Conservation (phyloP, 2,797 vertebrate genomes). For the Petrocephalus sullivani region DNA sequence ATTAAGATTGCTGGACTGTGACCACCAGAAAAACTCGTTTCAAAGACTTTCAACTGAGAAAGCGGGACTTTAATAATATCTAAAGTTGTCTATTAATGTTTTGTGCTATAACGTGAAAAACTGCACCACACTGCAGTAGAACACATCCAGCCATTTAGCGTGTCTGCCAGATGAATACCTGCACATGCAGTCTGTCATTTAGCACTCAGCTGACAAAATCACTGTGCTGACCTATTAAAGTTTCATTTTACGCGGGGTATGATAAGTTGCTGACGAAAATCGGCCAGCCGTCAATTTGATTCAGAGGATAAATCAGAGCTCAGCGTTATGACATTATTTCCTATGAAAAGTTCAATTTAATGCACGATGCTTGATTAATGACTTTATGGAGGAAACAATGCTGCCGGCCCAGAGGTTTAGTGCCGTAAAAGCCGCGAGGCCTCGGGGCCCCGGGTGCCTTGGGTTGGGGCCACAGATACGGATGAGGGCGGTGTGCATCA, state of each 20-base stretch:
- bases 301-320: slow-evolving; percentile 27
- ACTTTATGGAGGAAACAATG: neutral
- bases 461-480: neutral
- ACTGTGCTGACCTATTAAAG: slow-evolving; percentile 28
- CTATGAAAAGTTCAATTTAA: neutral
- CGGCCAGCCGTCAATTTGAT: slow-evolving; percentile 30
- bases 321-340: neutral
- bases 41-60: neutral
- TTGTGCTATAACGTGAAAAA: neutral
- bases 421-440: neutral
- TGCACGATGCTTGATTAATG: neutral
- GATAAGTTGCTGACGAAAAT: slow-evolving; percentile 47
- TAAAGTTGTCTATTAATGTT: neutral
- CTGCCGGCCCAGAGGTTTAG: neutral
- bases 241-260: slow-evolving; percentile 48
- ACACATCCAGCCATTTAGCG: neutral
- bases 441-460: neutral
- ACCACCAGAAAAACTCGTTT: neutral
- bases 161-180: neutral
- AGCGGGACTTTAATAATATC: neutral
- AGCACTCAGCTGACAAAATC: neutral
- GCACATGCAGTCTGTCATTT: neutral
- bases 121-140: neutral
- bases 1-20: neutral
- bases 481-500: neutral